These are phyloP conservation scores for Palythoa grandiflora DNA, from an alignment of 92 coral and sea anemone genomes.

Conservation along the genomic window DNA sequence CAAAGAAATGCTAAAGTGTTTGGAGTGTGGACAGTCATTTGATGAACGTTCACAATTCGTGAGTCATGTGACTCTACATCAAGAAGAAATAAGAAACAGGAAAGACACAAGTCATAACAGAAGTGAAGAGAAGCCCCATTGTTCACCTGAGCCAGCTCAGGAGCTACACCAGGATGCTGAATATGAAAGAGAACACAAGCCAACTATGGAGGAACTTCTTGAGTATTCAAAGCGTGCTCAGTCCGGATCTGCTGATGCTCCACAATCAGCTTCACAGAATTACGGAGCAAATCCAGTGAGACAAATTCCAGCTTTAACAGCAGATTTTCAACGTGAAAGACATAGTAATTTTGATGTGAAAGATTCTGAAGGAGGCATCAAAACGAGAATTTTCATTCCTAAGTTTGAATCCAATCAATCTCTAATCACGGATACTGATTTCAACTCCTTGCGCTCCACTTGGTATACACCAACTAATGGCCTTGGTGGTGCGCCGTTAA, in stretches of 20 bases:
- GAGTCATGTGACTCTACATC: slow-evolving; percentile 87
- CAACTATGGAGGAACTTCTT: slow-evolving; percentile 33
- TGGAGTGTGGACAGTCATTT: slow-evolving; percentile 85
- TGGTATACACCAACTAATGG: slow-evolving; percentile 24
- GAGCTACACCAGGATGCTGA: slow-evolving; percentile 14
- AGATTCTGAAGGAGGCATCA: slow-evolving; percentile 52
- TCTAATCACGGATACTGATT: neutral
- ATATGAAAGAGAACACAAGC: slow-evolving; percentile 32
- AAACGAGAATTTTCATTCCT: slow-evolving; percentile 74
- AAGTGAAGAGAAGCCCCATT: slow-evolving; percentile 33
- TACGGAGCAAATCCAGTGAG: neutral
- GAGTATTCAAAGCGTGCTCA: slow-evolving; percentile 14
- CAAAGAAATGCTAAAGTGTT: slow-evolving; percentile 78
- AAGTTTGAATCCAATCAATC: slow-evolving; percentile 60
- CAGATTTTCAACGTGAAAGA: neutral
- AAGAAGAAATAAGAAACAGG: slow-evolving; percentile 50
- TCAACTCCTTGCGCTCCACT: neutral
- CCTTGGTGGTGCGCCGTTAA: slow-evolving; percentile 17
- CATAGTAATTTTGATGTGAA: neutral
- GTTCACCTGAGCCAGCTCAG: slow-evolving; percentile 37
- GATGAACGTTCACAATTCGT: slow-evolving; percentile 82
- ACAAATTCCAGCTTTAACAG: neutral
- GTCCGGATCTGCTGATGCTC: neutral
- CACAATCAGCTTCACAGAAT: neutral
- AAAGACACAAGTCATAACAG: slow-evolving; percentile 29